These are phyloP conservation scores for Cebidichthys violaceus DNA, from an alignment of 2,113 vertebrate species.

Conservation along the genomic window DNA sequence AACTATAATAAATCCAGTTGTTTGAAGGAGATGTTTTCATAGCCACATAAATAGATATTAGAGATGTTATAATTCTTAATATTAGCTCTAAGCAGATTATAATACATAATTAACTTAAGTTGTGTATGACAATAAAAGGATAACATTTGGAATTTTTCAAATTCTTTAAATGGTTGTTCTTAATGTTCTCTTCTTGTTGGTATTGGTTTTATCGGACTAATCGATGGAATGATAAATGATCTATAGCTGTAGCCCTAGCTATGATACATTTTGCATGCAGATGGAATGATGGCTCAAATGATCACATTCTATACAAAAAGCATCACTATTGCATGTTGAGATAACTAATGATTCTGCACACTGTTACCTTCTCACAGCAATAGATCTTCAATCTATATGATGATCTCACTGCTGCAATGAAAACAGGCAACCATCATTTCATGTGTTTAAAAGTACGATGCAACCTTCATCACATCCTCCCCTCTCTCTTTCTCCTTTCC, in stretches of 20 bases:
- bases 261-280: neutral
- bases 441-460: slow-evolving; percentile 30
- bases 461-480: neutral
- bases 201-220: neutral
- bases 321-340: neutral
- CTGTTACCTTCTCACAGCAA: neutral
- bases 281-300: neutral
- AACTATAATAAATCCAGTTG: neutral
- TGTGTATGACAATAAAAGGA: neutral
- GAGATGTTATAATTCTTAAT: neutral
- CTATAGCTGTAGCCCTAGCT: neutral
- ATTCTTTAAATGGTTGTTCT: neutral
- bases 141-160: neutral
- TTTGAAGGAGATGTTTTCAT: neutral
- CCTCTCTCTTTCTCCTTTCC: slow-evolving; percentile 31
- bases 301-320: neutral
- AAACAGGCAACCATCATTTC: neutral
- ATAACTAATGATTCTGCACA: neutral
- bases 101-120: neutral
- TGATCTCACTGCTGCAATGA: neutral
- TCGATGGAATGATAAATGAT: neutral
- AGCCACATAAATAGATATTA: neutral
- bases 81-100: neutral
- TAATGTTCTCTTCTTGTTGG: neutral
- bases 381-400: neutral